phyloP scores from a whole-genome alignment of 1,140 invertebrate genomes.

The Lethocerus indicus region DNA sequence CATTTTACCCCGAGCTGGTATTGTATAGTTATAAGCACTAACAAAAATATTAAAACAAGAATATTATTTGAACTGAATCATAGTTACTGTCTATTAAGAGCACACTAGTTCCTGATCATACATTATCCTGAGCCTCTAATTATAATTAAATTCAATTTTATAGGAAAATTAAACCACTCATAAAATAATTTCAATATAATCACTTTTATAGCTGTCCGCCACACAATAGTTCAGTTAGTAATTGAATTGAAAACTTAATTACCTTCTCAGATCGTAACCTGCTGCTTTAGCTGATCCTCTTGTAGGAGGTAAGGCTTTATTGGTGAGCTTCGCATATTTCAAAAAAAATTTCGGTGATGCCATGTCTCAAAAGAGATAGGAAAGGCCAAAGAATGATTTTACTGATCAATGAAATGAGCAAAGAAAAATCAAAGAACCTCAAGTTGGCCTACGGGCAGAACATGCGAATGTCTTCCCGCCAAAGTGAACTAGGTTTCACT shows the following conservation, averaged over 20 bases:
- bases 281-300: constrained; percentile 74
- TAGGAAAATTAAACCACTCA: not conserved
- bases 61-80: not conserved
- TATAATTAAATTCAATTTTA: not conserved
- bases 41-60: constrained; percentile 13
- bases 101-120: not conserved
- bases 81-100: not conserved
- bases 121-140: not conserved
- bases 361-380: no score
- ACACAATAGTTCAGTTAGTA: no score
- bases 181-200: no score
- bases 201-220: no score
- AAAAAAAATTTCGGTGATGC: no score
- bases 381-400: no score
- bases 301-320: constrained; percentile 55
- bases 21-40: constrained; percentile 71
- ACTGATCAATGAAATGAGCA: no score
- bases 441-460: no score
- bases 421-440: no score
- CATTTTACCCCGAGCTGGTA: constrained; percentile 70
- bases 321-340: constrained; percentile 2
- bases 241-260: no score
- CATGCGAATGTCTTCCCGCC: no score
- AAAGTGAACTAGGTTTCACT: no score
- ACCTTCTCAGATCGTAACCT: constrained; percentile 82